Evolutionary conservation across 2,113 vertebrate species (phyloP).

Genomic region (Manacus vitellinus): DNA sequence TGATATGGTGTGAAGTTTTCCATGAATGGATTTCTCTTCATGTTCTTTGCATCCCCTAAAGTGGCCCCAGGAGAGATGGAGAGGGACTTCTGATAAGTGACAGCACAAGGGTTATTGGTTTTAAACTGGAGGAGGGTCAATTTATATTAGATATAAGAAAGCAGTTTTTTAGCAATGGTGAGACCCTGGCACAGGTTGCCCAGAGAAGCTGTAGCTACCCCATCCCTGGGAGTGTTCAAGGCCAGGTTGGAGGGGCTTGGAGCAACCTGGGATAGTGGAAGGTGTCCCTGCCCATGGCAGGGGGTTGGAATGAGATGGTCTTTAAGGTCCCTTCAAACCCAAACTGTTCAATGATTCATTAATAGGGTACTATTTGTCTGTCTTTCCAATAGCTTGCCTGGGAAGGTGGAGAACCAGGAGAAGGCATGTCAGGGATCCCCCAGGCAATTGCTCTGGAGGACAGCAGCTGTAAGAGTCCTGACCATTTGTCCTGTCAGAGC

Average conservation of each 20-base stretch:
- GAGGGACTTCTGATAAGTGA: not conserved
- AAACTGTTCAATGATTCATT: not conserved
- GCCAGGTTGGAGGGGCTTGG: not conserved
- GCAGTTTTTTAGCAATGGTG: not conserved
- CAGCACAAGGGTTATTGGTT: not conserved
- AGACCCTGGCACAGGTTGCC: not conserved
- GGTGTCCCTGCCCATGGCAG: not conserved
- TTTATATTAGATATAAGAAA: not conserved
- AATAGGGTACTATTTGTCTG: not conserved
- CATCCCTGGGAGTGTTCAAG: not conserved
- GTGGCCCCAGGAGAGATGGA: not conserved
- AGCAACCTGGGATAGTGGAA: not conserved
- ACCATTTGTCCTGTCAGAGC: not conserved
- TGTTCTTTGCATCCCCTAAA: not conserved
- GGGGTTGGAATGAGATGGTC: not conserved
- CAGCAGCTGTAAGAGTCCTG: not conserved
- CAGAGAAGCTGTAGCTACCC: not conserved
- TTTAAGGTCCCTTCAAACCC: not conserved
- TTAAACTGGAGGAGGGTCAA: not conserved
- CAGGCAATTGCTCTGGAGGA: not conserved
- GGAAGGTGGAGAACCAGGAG: not conserved
- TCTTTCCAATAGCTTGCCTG: not conserved
- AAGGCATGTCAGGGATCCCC: not conserved
- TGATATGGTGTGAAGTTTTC: not conserved
- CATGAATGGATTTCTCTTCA: not conserved